Conservation (phyloP, 2,888 invertebrate species). For the Agrenia bidenticulata region DNA sequence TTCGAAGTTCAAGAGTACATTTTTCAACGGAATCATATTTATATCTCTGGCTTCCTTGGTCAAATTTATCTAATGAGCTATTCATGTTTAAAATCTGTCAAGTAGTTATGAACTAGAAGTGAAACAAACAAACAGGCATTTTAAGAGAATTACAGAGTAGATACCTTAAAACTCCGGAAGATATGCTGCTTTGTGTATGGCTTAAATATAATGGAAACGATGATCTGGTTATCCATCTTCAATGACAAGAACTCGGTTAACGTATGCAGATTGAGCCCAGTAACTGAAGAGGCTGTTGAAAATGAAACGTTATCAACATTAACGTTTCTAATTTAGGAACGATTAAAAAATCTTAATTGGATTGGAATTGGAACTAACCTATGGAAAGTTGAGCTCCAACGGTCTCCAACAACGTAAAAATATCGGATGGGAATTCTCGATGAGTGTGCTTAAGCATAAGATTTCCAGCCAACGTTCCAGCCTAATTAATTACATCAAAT, state of each 20-base stretch:
- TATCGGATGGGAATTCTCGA: constrained; percentile 70
- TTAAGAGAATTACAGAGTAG: neutral
- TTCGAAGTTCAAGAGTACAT: too few species aligned
- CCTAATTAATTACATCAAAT: constrained; percentile 37
- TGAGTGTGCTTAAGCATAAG: constrained; percentile 68
- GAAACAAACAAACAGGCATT: neutral
- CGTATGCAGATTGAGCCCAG: constrained; percentile 2
- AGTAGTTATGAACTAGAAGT: neutral
- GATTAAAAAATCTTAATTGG: too few species aligned
- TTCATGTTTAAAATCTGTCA: too few species aligned
- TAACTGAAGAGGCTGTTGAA: constrained; percentile 33
- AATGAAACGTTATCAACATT: too few species aligned
- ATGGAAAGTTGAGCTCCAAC: constrained; percentile 54
- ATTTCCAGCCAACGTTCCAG: constrained; percentile 69
- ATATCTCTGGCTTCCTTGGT: too few species aligned
- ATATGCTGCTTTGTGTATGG: constrained; percentile 59
- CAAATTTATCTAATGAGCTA: too few species aligned
- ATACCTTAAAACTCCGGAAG: constrained; percentile 68
- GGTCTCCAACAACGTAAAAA: constrained; percentile 63
- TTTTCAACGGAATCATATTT: too few species aligned
- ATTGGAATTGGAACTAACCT: too few species aligned
- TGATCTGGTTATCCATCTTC: constrained; percentile 67
- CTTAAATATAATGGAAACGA: constrained; percentile 65
- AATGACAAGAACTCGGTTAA: constrained; percentile 63
- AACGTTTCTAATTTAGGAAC: too few species aligned